Conservation (phyloP, 2,888 invertebrate species). For the Anthrax anthrax region DNA sequence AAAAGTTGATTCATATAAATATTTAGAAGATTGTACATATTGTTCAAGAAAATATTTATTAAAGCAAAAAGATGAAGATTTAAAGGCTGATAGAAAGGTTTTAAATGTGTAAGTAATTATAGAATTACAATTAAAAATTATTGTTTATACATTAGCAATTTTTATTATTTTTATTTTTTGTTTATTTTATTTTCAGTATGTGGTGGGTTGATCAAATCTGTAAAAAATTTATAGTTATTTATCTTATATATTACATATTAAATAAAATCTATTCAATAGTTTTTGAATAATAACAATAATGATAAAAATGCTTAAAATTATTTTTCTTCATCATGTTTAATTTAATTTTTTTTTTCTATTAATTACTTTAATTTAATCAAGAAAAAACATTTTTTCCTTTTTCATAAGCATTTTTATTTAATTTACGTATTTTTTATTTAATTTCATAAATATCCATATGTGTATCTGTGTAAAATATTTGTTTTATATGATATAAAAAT, state of each 20-base stretch:
- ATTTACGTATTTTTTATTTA: too few species aligned
- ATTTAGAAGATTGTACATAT: constrained; percentile 69
- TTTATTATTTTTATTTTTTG: neutral
- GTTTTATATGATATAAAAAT: too few species aligned
- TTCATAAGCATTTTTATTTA: too few species aligned
- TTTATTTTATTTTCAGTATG: neutral
- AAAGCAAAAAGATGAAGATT: constrained; percentile 65
- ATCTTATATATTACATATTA: neutral
- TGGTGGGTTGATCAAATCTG: neutral
- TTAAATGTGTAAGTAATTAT: neutral
- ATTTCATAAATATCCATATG: too few species aligned
- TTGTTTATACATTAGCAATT: too few species aligned
- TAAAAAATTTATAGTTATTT: neutral
- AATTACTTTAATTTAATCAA: too few species aligned
- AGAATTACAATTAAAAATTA: too few species aligned
- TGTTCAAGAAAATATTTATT: constrained; percentile 67
- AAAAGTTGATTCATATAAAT: constrained; percentile 61
- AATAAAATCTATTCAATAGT: neutral
- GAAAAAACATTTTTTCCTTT: too few species aligned
- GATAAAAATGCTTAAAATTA: too few species aligned
- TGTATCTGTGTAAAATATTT: too few species aligned
- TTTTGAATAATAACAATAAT: neutral
- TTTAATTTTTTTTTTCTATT: too few species aligned
- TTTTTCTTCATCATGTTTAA: too few species aligned
- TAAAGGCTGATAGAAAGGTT: constrained; percentile 45